phyloP scores from a whole-genome alignment of 1,140 invertebrate species.

The Whitmania pigra region DNA sequence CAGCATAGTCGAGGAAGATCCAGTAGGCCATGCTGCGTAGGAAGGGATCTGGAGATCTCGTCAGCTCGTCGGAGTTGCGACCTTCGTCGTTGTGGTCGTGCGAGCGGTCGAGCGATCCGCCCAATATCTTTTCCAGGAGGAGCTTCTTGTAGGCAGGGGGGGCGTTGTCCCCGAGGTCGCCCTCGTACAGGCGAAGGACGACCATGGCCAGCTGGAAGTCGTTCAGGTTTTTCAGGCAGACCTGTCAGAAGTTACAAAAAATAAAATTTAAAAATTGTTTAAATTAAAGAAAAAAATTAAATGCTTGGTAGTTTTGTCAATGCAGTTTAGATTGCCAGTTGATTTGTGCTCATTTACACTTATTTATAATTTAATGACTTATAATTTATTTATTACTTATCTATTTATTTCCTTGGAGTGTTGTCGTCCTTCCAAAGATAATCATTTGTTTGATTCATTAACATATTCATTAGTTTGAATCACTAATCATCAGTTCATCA shows the following conservation, averaged over 20 bases:
- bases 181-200: conserved; percentile 78
- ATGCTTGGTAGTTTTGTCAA: too few species aligned
- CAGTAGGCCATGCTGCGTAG: conserved; percentile 91
- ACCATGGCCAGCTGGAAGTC: conserved; percentile 93
- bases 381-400: too few species aligned
- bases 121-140: conserved; percentile 49
- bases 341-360: too few species aligned
- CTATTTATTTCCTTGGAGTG: too few species aligned
- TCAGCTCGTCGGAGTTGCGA: conserved; percentile 53
- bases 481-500: neutral
- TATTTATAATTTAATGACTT: too few species aligned
- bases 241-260: conserved; percentile 46
- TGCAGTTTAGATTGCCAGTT: too few species aligned
- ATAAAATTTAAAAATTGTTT: too few species aligned
- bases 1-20: conserved; percentile 82
- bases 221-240: conserved; percentile 76
- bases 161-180: conserved; percentile 39
- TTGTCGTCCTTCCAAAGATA: too few species aligned
- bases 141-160: conserved; percentile 33
- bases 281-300: too few species aligned
- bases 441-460: neutral
- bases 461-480: neutral
- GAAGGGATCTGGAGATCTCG: conserved; percentile 85
- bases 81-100: conserved; percentile 31
- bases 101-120: conserved; percentile 1